Base-by-base conservation (phyloP, 2,888 invertebrate genomes). In the Lepidochitona cinerea region DNA sequence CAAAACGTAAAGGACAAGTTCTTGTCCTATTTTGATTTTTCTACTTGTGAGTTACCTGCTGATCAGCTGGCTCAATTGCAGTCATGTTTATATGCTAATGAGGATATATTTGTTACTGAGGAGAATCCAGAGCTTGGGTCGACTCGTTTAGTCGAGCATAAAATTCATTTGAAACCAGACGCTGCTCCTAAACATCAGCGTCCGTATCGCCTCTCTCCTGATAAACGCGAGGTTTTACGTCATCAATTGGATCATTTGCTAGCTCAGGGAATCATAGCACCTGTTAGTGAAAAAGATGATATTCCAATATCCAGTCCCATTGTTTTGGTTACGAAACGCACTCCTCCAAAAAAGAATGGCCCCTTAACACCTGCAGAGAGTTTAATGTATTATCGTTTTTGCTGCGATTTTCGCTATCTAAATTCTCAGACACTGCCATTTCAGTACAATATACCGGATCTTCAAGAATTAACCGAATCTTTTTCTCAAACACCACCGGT, bases 31-130 rank as follows among this genome's bases (percentile, higher is more conserved):
- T 65, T 65, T 32, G 9, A 65, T 65, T 32, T 65, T 65, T 35
- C 33, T 33, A 32, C 23, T 65, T 32, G 36, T 65, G n/a, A n/a
- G n/a, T n/a, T n/a, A n/a, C n/a, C n/a, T n/a, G n/a, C n/a, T n/a
- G n/a, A n/a, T n/a, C n/a, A n/a, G n/a, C n/a, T n/a, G n/a, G n/a
- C n/a, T n/a, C n/a, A n/a, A n/a, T n/a, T n/a, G n/a, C n/a, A n/a
- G n/a, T n/a, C n/a, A n/a, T n/a, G n/a, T n/a, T n/a, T n/a, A n/a
- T n/a, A n/a, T n/a, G n/a, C n/a, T n/a, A 53, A 70, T 33, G 33
- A 36, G 26, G 70, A 37, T 70, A n/a, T 70, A 18, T 69, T 70
- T 70, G 70, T 70, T 23, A 70, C 70, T 12, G 35, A 49, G 4
- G 49, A 49, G 12, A 68, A 68, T 68, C 68, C 68, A 4, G 29